phyloP scores from a whole-genome alignment of 1,140 invertebrate species.

The Heterodera carotae region DNA sequence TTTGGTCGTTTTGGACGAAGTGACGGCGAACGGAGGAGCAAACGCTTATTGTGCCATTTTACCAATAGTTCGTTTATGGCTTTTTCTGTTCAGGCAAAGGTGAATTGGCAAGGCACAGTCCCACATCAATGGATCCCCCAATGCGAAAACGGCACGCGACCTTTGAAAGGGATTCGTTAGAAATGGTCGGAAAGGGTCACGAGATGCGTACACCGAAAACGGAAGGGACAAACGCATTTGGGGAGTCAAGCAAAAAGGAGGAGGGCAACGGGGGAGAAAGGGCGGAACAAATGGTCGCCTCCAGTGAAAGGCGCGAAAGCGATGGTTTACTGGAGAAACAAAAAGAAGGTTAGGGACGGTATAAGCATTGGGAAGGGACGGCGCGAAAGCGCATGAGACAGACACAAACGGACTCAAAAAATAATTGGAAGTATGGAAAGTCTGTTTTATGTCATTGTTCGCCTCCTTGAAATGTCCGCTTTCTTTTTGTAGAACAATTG shows the following conservation, averaged over 20 bases:
- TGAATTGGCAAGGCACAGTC: background rate
- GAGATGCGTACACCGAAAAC: background rate
- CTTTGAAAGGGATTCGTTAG: constrained; percentile 23
- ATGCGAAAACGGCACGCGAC: constrained; percentile 24
- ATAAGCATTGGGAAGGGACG: background rate
- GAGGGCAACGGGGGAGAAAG: background rate
- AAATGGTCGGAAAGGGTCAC: background rate
- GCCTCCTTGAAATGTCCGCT: no score
- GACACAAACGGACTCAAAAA: no score
- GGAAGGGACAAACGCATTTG: background rate
- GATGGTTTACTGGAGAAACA: background rate
- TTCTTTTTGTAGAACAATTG: background rate
- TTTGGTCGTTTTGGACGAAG: constrained; percentile 58
- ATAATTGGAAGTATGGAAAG: no score
- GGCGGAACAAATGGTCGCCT: no score
- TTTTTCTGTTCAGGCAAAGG: background rate
- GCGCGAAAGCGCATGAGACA: no score
- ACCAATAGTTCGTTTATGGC: background rate
- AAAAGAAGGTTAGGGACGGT: background rate
- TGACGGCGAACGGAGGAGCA: background rate
- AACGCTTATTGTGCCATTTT: background rate
- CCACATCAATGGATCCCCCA: constrained; percentile 24
- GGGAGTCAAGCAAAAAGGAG: background rate
- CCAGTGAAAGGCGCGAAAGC: background rate
- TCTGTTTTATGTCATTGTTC: no score